These are phyloP conservation scores for Andrena bucephala DNA, from an alignment of 2,888 invertebrate genomes.

Conservation along the genomic window DNA sequence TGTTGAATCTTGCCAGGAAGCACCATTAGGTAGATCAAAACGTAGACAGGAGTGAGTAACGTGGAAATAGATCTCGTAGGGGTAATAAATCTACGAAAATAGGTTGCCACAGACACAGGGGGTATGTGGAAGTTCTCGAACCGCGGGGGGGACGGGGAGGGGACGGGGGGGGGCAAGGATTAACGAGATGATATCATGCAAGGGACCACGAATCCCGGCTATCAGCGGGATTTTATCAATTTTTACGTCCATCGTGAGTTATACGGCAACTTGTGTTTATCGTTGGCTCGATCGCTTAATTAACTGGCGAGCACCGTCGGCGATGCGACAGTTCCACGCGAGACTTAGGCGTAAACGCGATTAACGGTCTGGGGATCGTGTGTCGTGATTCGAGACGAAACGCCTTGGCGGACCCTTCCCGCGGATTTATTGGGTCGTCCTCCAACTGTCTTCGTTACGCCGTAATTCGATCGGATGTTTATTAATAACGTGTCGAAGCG, in stretches of 20 bases:
- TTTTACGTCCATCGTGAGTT: slow-evolving; percentile 1
- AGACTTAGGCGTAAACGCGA: not conserved
- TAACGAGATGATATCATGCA: slow-evolving; percentile 27
- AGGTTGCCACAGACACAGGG: not conserved
- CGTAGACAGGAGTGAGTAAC: not conserved
- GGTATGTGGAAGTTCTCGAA: slow-evolving; percentile 10
- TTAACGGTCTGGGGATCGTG: not conserved
- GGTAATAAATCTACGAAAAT: slow-evolving; percentile 10
- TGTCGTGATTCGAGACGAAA: not conserved
- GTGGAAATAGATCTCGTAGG: slow-evolving; percentile 6
- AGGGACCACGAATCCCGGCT: not conserved
- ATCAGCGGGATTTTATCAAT: not conserved
- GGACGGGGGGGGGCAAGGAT: not conserved
- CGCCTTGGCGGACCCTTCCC: not conserved
- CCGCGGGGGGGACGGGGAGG: not conserved
- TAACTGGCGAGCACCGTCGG: not conserved
- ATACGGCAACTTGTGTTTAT: not conserved
- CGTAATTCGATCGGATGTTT: slow-evolving; percentile 3
- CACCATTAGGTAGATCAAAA: not conserved
- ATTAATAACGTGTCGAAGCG: slow-evolving; percentile 1
- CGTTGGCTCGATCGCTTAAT: not conserved
- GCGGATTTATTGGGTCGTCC: not conserved
- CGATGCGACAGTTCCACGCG: not conserved
- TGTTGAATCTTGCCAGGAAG: not conserved
- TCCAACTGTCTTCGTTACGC: not conserved